Evolutionary conservation across 2,888 invertebrate species (phyloP), one percentile per base, ranked within the genome.

Genomic region (Noctua fimbriata): DNA sequence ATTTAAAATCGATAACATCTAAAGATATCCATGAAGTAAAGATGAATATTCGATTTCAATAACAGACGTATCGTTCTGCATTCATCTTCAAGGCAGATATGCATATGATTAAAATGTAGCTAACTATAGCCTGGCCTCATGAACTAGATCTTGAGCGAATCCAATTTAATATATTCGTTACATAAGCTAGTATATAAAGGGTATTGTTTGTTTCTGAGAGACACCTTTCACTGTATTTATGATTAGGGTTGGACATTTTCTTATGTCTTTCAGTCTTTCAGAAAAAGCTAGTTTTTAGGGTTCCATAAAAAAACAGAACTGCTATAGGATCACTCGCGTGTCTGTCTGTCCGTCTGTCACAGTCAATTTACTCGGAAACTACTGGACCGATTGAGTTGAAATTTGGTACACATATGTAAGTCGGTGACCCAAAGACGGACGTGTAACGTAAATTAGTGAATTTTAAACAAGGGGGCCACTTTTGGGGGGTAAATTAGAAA

Each of bases 111-210:
- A 70, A n/a, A 78, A 63, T 78, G 78, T 78, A 28, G 36, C 77
- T 84, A 79, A 76, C 63, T 71, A 87, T 86, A 87, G 10, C 5
- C 1, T 47, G 74, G 75, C 87, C 87, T 87, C 65, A 66, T 78
- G 55, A 86, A 82, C 80, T 82, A 79, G 73, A 85, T 78, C 83
- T 85, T 76, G 72, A 71, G 76, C 58, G 85, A 73, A 58, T 73
- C 60, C 9, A 77, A 77, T 85, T 72, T 58, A 75, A 80, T 83
- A 32, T 75, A 83, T 80, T 66, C 76, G 52, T 85, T 76, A 73
- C 72, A 47, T 75, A 73, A 73, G 28, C 12, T 6, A 21, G 32
- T 65, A 36, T 63, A 32, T 66, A 70, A 55, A 77, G 52, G 18
- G 47, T 36, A 60, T 73, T 71, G 66, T 71, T 65, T 65, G 52